These are phyloP conservation scores for Aplodontia rufa DNA, from an alignment of 2,113 vertebrate species.

Conservation along the genomic window DNA sequence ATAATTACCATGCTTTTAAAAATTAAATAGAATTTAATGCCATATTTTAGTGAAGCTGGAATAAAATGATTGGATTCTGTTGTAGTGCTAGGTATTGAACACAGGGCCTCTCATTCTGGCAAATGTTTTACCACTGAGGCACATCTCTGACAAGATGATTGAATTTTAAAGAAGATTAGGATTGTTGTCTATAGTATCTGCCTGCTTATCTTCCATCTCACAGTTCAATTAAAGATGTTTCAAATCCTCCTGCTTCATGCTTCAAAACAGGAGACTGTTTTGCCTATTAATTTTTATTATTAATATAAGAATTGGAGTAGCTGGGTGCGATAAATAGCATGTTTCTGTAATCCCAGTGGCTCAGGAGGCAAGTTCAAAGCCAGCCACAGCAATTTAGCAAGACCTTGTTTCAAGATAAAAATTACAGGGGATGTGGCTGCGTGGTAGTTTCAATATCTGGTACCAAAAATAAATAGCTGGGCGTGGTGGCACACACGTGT, in stretches of 20 bases:
- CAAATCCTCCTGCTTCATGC: neutral
- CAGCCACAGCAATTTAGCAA: no score
- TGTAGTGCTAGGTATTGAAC: no score
- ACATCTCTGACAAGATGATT: neutral
- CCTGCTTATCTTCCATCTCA: neutral
- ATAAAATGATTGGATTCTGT: neutral
- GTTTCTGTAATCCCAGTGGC: no score
- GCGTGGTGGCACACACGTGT: no score
- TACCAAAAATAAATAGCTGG: no score
- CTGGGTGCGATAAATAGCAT: no score
- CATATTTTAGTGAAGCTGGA: neutral
- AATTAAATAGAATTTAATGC: no score
- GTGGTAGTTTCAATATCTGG: no score
- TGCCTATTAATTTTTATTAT: neutral
- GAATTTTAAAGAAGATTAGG: neutral
- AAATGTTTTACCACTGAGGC: neutral
- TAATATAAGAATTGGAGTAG: conserved; percentile 2
- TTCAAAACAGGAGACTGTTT: neutral
- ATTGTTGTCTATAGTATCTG: neutral
- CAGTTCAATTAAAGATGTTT: conserved; percentile 26
- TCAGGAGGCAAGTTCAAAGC: no score
- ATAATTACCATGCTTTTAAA: no score
- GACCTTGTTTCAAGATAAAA: no score
- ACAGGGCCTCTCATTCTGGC: neutral
- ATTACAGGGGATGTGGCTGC: no score